Percentiles rank a stretch among this genome's conserved stretches.
Evolutionary conservation across 2,113 vertebrate species (phyloP).

Genomic region (Tricholaema leucomelas): DNA sequence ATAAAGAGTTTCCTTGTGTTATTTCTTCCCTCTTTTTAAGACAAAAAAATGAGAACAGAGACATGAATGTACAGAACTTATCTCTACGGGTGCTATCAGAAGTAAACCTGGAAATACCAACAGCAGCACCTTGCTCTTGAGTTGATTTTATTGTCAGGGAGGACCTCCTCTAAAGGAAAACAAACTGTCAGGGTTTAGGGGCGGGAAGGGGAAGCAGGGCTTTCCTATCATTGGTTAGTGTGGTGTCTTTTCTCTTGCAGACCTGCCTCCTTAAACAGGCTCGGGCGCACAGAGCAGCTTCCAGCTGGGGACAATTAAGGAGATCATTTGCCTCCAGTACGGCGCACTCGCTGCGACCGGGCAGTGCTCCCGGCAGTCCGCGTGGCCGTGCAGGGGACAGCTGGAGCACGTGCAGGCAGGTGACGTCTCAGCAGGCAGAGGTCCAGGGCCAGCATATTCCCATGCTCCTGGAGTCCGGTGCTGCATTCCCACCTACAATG

Average conservation of each 20-base stretch:
- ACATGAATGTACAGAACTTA: neutral
- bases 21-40: conserved; percentile 32
- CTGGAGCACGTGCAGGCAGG: neutral
- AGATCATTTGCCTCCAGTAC: neutral
- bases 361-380: neutral
- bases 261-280: conserved; percentile 22
- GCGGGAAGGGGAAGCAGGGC: neutral
- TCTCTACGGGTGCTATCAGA: neutral
- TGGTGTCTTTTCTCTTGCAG: neutral
- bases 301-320: conserved; percentile 34
- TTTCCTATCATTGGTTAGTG: neutral
- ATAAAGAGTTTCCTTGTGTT: conserved; percentile 17
- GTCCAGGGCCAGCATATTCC: neutral
- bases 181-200: neutral
- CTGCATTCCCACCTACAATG: neutral
- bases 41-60: neutral
- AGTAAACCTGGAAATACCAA: conserved; percentile 15
- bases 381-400: neutral
- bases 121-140: neutral
- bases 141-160: neutral
- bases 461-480: neutral
- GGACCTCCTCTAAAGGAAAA: neutral
- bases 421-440: neutral
- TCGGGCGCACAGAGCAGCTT: conserved; percentile 4
- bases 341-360: neutral